Evolutionary conservation across 2,113 vertebrate genomes (phyloP).

Genomic region (Australoheros scitulus): DNA sequence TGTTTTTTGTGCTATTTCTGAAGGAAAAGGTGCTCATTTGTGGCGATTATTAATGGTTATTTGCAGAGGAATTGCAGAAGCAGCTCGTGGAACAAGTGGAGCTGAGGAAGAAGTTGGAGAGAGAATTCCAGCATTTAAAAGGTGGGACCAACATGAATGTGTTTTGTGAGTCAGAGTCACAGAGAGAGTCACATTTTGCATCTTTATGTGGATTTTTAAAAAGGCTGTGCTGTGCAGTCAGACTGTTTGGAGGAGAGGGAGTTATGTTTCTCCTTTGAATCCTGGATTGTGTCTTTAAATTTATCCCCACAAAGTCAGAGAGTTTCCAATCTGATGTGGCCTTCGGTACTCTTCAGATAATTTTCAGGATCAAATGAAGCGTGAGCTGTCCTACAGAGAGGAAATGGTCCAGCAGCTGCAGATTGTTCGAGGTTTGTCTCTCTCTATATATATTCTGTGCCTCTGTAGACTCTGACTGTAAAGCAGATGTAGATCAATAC

Average conservation of each 20-base stretch:
- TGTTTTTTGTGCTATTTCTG: not conserved
- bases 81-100: conserved; percentile 96
- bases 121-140: conserved; percentile 98
- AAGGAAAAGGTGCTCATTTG: not conserved
- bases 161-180: not conserved
- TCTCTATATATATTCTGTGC: conserved; percentile 15
- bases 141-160: conserved; percentile 76
- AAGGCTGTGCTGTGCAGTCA: not conserved
- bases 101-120: conserved; percentile 94
- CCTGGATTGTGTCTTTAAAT: conserved; percentile 29
- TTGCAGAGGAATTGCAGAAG: conserved; percentile 94
- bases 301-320: conserved; percentile 34
- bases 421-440: conserved; percentile 91
- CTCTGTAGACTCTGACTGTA: conserved; percentile 26
- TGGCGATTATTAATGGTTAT: not conserved
- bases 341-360: conserved; percentile 87
- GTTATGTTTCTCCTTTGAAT: conserved; percentile 1
- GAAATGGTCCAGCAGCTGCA: conserved; percentile 99
- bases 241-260: not conserved
- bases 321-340: conserved; percentile 49
- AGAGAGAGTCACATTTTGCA: not conserved
- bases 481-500: conserved; percentile 56
- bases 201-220: not conserved
- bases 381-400: conserved; percentile 96
- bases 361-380: conserved; percentile 99